Conservation (phyloP, 2,797 vertebrate genomes). For the Poecilia wingei region DNA sequence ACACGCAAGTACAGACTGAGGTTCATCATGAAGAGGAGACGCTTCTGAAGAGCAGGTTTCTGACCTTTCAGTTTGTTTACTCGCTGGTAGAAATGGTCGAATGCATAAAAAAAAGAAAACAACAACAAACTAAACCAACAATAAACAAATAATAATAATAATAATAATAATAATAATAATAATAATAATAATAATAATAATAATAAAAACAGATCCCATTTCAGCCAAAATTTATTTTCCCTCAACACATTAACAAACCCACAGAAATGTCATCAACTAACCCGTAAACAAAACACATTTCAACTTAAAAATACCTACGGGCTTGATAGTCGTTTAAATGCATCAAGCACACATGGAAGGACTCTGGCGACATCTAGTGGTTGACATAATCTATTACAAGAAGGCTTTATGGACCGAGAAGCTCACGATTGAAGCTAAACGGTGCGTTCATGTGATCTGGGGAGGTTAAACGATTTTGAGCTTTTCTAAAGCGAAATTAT, state of each 20-base stretch:
- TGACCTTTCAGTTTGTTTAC: background rate
- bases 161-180: too few relatives aligned
- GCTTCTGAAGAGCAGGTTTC: background rate
- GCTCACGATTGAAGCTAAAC: background rate
- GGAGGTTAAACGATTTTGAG: background rate
- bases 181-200: too few relatives aligned
- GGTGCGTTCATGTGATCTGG: background rate
- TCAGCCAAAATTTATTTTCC: background rate
- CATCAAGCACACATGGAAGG: background rate
- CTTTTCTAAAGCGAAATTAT: background rate
- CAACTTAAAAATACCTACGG: slow-evolving; percentile 15
- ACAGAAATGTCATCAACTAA: background rate
- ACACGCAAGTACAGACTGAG: slow-evolving; percentile 21
- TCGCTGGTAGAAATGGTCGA: background rate
- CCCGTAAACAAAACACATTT: background rate
- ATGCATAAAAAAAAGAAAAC: background rate
- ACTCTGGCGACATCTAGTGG: slow-evolving; percentile 61
- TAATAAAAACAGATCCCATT: background rate
- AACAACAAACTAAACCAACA: too few relatives aligned
- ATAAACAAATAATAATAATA: too few relatives aligned
- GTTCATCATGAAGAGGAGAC: slow-evolving; percentile 9
- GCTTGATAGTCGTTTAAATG: background rate
- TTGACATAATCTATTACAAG: slow-evolving; percentile 9
- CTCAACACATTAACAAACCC: background rate
- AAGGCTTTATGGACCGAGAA: background rate